These are phyloP conservation scores for Hoplodrina ambigua DNA, from an alignment of 2,888 invertebrate genomes.

Conservation along the genomic window DNA sequence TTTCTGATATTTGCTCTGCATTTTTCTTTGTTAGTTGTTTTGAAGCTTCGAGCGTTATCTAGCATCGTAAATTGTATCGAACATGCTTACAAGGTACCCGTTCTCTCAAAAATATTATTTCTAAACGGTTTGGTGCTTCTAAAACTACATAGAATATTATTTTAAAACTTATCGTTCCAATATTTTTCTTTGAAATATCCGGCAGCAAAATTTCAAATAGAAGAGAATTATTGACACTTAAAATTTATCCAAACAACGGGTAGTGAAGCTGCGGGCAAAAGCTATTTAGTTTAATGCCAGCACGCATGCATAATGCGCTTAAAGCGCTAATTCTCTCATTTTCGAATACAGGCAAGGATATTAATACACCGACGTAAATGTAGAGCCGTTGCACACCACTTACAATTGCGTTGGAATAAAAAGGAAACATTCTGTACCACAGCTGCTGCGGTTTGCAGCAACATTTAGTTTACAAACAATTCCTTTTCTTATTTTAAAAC, in stretches of 20 bases:
- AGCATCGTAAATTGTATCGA: constrained; percentile 46
- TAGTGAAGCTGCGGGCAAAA: constrained; percentile 40
- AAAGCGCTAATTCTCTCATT: constrained; percentile 60
- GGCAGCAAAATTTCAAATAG: constrained; percentile 19
- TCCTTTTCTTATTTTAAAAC: constrained; percentile 54
- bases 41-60: constrained; percentile 40
- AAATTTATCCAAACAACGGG: constrained; percentile 33
- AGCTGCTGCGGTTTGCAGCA: constrained; percentile 46
- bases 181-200: constrained; percentile 21
- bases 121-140: constrained; percentile 11
- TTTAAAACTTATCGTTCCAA: constrained; percentile 31
- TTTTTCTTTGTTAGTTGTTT: constrained; percentile 28
- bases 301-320: constrained; percentile 57
- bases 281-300: constrained; percentile 55
- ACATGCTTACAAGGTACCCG: constrained; percentile 26
- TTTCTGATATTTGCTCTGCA: constrained; percentile 18
- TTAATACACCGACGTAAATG: constrained; percentile 54
- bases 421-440: constrained; percentile 45
- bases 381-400: constrained; percentile 37
- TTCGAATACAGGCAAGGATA: constrained; percentile 55
- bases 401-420: constrained; percentile 42
- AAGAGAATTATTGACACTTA: constrained; percentile 10
- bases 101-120: constrained; percentile 16
- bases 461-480: constrained; percentile 54
- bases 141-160: constrained; percentile 31